Conservation (phyloP, 35 echinoderm and acorn worm genomes). For the Ptychodera flava region DNA sequence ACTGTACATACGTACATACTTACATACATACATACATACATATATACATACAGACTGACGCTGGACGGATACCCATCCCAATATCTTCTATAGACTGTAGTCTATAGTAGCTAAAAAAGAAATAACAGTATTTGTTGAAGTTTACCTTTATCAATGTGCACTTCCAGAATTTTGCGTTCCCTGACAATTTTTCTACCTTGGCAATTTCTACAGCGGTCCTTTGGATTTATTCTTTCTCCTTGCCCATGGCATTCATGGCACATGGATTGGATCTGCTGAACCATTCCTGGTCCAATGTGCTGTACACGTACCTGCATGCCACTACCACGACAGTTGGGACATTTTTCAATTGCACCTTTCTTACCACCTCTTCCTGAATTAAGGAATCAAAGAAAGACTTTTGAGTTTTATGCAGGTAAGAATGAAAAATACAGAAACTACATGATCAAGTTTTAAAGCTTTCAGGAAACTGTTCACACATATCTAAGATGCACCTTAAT, state of each 20-base stretch:
- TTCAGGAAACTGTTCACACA: too few relatives aligned
- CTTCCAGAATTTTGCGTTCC: conserved; percentile 91
- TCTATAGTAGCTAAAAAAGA: neutral
- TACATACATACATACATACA: too few relatives aligned
- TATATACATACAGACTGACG: too few relatives aligned
- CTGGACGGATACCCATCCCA: too few relatives aligned
- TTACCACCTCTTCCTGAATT: conserved; percentile 77
- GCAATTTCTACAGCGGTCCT: conserved; percentile 79
- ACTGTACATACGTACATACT: too few relatives aligned
- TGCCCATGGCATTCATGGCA: conserved; percentile 64
- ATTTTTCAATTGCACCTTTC: conserved; percentile 94
- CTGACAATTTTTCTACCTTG: conserved; percentile 72
- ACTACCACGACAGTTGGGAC: conserved; percentile 47
- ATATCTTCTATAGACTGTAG: too few relatives aligned
- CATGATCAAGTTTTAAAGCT: too few relatives aligned
- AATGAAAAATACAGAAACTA: too few relatives aligned
- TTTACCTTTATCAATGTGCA: conserved; percentile 94
- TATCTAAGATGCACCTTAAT: too few relatives aligned
- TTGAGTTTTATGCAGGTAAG: too few relatives aligned
- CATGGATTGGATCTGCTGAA: conserved; percentile 79
- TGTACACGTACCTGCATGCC: conserved; percentile 81
- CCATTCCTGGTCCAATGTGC: conserved; percentile 83
- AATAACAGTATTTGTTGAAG: neutral
- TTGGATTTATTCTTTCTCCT: conserved; percentile 77
- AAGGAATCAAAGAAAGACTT: neutral